Evolutionary conservation across 2,797 vertebrate genomes (phyloP).

Genomic region (Argentina silus): DNA sequence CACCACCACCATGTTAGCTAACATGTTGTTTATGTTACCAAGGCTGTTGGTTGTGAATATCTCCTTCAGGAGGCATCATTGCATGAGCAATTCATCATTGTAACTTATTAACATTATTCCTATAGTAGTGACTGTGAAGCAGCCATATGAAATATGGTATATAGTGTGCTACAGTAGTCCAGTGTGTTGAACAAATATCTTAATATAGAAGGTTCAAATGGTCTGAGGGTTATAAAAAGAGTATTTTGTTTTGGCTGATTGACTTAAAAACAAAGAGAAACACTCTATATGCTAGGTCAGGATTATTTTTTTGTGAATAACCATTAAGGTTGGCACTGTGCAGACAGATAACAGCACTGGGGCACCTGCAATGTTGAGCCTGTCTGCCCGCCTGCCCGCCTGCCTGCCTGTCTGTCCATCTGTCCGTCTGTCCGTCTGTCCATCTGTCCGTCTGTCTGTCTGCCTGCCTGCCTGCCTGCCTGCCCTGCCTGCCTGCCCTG

Average conservation of each 20-base stretch:
- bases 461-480: too few species aligned
- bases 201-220: neutral
- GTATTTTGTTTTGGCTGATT: neutral
- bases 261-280: neutral
- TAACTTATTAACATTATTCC: constrained; percentile 44
- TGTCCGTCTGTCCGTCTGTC: too few species aligned
- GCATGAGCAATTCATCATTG: constrained; percentile 38
- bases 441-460: too few species aligned
- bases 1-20: constrained; percentile 31
- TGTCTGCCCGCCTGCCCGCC: too few species aligned
- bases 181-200: neutral
- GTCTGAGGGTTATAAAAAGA: neutral
- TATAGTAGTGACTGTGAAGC: constrained; percentile 41
- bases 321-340: neutral
- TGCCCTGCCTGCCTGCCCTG: too few species aligned
- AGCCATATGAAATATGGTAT: constrained; percentile 9
- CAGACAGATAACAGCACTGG: neutral
- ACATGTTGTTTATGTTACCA: constrained; percentile 47
- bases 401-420: too few species aligned
- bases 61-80: constrained; percentile 35
- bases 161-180: neutral
- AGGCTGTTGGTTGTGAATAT: constrained; percentile 35
- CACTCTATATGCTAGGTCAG: neutral
- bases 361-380: neutral
- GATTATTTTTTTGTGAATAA: neutral